Conservation (phyloP, 2,113 vertebrate species). For the Gobio gobio region DNA sequence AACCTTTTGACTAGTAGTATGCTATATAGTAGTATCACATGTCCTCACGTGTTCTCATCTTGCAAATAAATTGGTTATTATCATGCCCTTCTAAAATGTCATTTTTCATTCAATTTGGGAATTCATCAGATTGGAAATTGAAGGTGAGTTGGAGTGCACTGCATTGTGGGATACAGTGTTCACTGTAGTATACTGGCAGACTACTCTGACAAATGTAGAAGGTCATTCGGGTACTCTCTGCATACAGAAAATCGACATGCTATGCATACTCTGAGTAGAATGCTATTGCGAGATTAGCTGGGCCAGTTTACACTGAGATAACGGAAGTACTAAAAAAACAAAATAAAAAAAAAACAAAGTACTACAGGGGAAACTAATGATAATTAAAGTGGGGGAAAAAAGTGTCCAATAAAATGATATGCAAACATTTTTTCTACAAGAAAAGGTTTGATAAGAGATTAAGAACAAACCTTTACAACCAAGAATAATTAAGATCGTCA, state of each 20-base stretch:
- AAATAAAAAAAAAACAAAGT: too few species aligned
- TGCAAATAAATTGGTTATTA: not conserved
- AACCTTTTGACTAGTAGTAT: not conserved
- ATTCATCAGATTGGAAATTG: not conserved
- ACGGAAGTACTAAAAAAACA: too few species aligned
- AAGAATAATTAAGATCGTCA: not conserved
- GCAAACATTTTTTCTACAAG: not conserved
- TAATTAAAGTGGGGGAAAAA: not conserved
- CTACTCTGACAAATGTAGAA: not conserved
- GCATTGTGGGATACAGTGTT: not conserved
- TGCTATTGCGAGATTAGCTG: not conserved
- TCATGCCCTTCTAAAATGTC: not conserved
- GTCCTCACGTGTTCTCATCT: not conserved
- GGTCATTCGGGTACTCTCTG: not conserved
- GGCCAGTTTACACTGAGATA: not conserved
- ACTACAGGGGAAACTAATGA: not conserved
- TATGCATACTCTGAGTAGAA: not conserved
- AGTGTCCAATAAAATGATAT: not conserved
- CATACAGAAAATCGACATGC: not conserved
- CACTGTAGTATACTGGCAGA: not conserved
- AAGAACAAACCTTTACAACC: not conserved
- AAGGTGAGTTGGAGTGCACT: not conserved
- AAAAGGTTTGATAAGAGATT: not conserved
- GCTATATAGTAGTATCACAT: not conserved
- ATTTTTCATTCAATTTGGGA: not conserved